Evolutionary conservation across 2,888 invertebrate species (phyloP), one percentile per base, ranked within the genome.

Genomic region (Phortica magna): DNA sequence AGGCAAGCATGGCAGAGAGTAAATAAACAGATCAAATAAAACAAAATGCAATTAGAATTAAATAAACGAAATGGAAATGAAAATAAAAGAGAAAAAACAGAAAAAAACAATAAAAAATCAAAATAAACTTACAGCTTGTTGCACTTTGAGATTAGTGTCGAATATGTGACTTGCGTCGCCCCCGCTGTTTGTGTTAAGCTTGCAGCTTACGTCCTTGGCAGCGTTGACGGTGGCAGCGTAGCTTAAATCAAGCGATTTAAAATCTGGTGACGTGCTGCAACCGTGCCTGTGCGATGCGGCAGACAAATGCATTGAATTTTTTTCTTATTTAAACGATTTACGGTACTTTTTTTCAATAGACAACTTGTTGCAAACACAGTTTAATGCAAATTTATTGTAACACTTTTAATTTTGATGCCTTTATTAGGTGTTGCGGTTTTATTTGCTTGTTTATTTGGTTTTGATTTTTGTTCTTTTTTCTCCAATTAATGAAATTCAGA

Each of bases 21-120:
- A 75, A 80, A 78, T 78, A 77, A 75, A 75, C 78, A 76, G 64
- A 74, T 57, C 59, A 75, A 61, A 76, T 75, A 78, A 77, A 77
- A 65, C 59, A 41, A 31, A 61, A 55, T 55, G 55, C 55, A 55
- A 55, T n/a, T 55, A 55, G 55, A 55, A n/a, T 55, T 61, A 61
- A 61, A 61, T 61, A 61, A 53, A 70, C 68, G 9, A 41, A 67
- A 7, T 14, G 42, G 72, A 73, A 41, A 55, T 19, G 22, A 71
- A 73, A 78, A 73, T 39, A 72, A 59, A 57, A 12, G 65, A 39
- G 14, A 48, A 22, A 31, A 42, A 67, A 67, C 17, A 22, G 19
- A 10, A 71, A 71, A 53, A 71, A 55, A 31, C 14, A 31, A 71
- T 55, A 39, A 1, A 48, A 71, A 53, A 10, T 2, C 3, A 31